Evolutionary conservation across 2,797 vertebrate genomes (phyloP), one percentile per base, ranked within the genome.

Genomic region (Danio albolineatus): DNA sequence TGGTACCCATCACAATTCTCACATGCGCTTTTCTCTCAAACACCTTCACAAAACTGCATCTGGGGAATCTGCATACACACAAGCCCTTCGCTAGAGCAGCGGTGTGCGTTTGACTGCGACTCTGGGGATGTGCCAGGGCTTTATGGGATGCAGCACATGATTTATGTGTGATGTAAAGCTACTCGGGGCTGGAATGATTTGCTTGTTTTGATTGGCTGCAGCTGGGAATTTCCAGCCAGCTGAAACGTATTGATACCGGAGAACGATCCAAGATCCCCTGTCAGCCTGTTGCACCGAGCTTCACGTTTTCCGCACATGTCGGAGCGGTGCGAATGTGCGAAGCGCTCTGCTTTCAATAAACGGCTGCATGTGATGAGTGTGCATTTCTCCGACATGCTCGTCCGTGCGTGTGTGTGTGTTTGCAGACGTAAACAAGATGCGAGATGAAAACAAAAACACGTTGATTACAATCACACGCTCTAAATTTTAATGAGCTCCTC

Each of bases 401-500:
- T 28, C n/a, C n/a, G n/a, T n/a, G n/a, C n/a, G 3, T 28, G 28
- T 61, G 28, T 62, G 19, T 8, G 56, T 8, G 39, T 10, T 80
- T 80, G 53, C 65, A 70, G 54, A 74, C 54, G 82, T 72, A 67
- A 79, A 87, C 78, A 82, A 49, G 59, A 67, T 59, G 81, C 65
- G 76, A 86, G 88, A 90, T 80, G 67, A 73, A 82, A 70, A 86
- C 4, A 65, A 65, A 88, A 84, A 90, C 82, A 84, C 85, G 84
- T 88, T 89, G 85, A 93, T 92, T 86, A 86, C 87, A 85, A 89
- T 86, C 90, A 89, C 83, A 85, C 91, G 88, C 87, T 89, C 82
- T 19, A 59, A 76, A 84, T 84, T 87, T 87, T 92, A 94, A 94
- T 94, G 92, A 93, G 91, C 82, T 89, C 89, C 88, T 89, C 89